phyloP scores from a whole-genome alignment of 2,888 invertebrate species.

The Sisyra terminalis region DNA sequence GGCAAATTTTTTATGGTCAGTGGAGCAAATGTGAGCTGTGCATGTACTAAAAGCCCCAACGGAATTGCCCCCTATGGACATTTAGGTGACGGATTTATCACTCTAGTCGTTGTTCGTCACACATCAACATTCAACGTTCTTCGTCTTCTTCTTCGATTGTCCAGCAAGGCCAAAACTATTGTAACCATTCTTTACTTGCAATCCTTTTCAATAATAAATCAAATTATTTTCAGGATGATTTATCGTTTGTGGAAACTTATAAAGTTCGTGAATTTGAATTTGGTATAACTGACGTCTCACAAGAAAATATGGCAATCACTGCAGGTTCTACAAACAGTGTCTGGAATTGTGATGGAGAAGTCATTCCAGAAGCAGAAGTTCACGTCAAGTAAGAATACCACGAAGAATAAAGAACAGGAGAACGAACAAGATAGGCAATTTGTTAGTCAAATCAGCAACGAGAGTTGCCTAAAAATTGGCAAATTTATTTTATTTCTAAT shows the following conservation, averaged over 20 bases:
- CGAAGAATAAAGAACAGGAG: too few relatives aligned
- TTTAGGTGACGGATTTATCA: constrained; percentile 62
- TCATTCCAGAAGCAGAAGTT: constrained; percentile 44
- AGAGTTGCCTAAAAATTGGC: too few relatives aligned
- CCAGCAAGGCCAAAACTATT: constrained; percentile 43
- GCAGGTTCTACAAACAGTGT: constrained; percentile 31
- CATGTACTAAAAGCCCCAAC: constrained; percentile 53
- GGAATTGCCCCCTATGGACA: constrained; percentile 67
- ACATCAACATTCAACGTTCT: constrained; percentile 56
- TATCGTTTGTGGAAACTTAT: constrained; percentile 59
- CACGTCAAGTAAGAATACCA: constrained; percentile 36
- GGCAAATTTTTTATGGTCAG: constrained; percentile 65
- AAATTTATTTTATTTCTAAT: neutral
- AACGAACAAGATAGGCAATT: too few relatives aligned
- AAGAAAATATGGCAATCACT: constrained; percentile 14
- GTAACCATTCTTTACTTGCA: constrained; percentile 34
- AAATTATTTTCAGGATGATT: constrained; percentile 34
- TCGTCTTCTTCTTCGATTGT: constrained; percentile 44
- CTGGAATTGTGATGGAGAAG: constrained; percentile 76
- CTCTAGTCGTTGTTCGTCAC: constrained; percentile 56
- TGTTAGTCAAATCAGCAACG: too few relatives aligned
- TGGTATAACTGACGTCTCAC: constrained; percentile 29
- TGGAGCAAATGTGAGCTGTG: constrained; percentile 60
- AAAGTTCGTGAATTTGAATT: constrained; percentile 55
- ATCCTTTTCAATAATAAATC: too few relatives aligned